Evolutionary conservation across 2,113 vertebrate genomes (phyloP).

Genomic region (Sinocyclocheilus anophthalmus): DNA sequence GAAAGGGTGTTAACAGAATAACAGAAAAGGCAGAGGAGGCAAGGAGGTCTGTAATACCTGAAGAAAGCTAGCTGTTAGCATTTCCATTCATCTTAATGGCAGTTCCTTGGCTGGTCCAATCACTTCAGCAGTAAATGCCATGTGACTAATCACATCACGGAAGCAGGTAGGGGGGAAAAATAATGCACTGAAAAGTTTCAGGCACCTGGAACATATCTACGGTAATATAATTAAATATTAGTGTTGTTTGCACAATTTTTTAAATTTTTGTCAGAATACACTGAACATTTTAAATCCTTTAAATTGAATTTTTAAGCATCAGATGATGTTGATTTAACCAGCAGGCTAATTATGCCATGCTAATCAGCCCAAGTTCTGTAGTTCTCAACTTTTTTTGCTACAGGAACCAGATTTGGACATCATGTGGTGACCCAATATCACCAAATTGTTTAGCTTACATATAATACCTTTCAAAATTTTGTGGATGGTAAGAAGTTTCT

Average conservation of each 20-base stretch:
- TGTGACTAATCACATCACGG: not conserved
- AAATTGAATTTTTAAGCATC: not conserved
- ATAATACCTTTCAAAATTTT: not conserved
- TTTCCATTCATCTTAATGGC: slow-evolving; percentile 20
- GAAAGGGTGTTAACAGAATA: slow-evolving; percentile 4
- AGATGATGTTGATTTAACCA: not conserved
- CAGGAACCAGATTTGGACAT: not conserved
- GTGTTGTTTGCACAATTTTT: no score
- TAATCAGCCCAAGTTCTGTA: not conserved
- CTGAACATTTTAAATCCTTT: not conserved
- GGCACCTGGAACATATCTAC: not conserved
- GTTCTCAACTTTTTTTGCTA: not conserved
- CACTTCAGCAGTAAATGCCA: slow-evolving; percentile 14
- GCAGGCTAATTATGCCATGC: not conserved
- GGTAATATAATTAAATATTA: not conserved
- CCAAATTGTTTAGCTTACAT: not conserved
- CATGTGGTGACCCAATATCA: not conserved
- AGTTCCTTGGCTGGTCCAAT: slow-evolving; percentile 13
- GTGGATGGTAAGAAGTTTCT: not conserved
- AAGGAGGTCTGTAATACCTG: not conserved
- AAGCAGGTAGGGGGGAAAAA: not conserved
- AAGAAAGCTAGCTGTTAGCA: slow-evolving; percentile 8
- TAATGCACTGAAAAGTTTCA: not conserved
- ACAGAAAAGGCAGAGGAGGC: not conserved
- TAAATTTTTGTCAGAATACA: not conserved